Evolutionary conservation across 2,113 vertebrate species (phyloP).

Genomic region (Lanius collurio): DNA sequence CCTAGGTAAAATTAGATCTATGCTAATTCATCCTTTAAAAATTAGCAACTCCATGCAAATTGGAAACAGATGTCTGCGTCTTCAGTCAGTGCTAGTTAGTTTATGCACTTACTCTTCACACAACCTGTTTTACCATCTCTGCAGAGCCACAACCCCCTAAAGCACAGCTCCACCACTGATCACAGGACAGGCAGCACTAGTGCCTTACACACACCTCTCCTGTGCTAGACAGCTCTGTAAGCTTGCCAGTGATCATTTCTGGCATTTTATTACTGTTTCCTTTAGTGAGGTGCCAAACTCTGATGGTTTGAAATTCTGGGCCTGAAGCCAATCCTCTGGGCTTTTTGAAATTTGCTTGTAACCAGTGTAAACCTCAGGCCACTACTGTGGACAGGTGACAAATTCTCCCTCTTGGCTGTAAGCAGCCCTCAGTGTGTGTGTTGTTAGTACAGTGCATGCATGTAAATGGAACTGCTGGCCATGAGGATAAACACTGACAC

Average conservation of each 20-base stretch:
- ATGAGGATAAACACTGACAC: neutral
- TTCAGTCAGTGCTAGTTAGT: neutral
- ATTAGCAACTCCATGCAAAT: conserved; percentile 29
- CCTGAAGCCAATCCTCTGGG: neutral
- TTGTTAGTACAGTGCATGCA: neutral
- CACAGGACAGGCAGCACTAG: neutral
- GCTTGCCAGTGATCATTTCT: neutral
- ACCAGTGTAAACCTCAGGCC: neutral
- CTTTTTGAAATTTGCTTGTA: neutral
- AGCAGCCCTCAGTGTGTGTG: neutral
- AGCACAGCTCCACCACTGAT: neutral
- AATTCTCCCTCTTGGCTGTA: neutral
- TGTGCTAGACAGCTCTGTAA: neutral
- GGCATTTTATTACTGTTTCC: neutral
- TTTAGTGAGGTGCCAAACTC: neutral
- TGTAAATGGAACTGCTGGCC: neutral
- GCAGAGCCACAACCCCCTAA: neutral
- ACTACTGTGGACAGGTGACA: neutral
- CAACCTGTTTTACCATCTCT: neutral
- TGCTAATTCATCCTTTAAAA: conserved; percentile 35
- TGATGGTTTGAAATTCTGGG: neutral
- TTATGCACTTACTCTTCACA: neutral
- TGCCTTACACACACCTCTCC: neutral
- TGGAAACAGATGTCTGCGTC: neutral
- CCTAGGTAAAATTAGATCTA: conserved; percentile 32